phyloP scores from a whole-genome alignment of 2,797 vertebrate species.

The Salarias fasciatus region DNA sequence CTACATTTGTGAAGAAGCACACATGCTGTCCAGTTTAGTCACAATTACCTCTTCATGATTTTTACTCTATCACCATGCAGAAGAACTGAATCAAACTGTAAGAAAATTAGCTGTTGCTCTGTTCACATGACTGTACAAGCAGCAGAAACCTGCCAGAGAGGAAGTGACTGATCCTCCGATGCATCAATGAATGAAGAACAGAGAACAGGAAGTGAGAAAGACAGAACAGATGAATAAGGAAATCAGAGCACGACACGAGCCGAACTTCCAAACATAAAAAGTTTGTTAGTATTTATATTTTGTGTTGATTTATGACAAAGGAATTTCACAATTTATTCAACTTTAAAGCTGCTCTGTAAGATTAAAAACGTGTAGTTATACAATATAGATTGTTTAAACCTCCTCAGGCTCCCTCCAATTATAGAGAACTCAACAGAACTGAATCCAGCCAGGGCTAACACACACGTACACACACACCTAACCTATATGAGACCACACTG shows the following conservation, averaged over 20 bases:
- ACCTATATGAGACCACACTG: not conserved
- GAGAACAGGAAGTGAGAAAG: no score
- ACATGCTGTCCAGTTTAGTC: no score
- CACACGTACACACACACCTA: not conserved
- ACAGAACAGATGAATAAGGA: no score
- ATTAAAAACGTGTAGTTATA: not conserved
- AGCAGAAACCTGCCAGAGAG: constrained; percentile 3
- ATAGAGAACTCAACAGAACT: constrained; percentile 1
- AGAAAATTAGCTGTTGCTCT: constrained; percentile 13
- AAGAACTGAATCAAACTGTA: constrained; percentile 22
- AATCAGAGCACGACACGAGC: not conserved
- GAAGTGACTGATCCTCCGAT: no score
- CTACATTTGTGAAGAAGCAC: no score
- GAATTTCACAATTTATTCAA: not conserved
- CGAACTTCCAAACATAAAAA: not conserved
- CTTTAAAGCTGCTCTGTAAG: not conserved
- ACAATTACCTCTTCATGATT: no score
- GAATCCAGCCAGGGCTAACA: constrained; percentile 10
- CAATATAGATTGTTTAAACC: constrained; percentile 7
- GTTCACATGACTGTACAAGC: constrained; percentile 17
- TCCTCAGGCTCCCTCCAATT: constrained; percentile 4
- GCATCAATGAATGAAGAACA: no score
- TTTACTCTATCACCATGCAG: no score
- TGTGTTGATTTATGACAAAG: no score
- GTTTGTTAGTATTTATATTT: not conserved